Percentiles rank a stretch among this genome's conserved stretches.
phyloP scores from a whole-genome alignment of 2,113 vertebrate genomes.

The Nicator chloris region DNA sequence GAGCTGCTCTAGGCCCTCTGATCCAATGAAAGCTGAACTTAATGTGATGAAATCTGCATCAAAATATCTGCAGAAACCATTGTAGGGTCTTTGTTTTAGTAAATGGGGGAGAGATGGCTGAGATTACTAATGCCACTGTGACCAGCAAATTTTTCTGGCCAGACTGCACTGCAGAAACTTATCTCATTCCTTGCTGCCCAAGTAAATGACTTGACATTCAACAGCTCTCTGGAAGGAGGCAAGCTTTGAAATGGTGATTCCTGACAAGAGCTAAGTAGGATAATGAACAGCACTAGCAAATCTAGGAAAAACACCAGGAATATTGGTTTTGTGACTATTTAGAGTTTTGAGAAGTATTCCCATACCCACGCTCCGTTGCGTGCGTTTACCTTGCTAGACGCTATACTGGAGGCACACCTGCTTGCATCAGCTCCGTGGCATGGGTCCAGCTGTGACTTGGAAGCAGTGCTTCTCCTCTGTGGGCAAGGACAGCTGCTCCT shows the following conservation, averaged over 20 bases:
- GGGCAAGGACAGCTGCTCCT: neutral
- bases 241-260: neutral
- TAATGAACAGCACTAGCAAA: neutral
- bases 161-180: neutral
- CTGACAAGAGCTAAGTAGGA: neutral
- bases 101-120: neutral
- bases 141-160: neutral
- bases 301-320: neutral
- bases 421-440: neutral
- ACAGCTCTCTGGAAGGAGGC: neutral
- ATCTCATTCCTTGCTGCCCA: neutral
- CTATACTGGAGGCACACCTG: neutral
- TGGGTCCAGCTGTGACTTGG: neutral
- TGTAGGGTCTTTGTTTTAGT: neutral
- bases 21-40: neutral
- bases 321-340: neutral
- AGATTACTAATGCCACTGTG: neutral
- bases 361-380: accelerated
- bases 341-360: neutral
- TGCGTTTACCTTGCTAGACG: neutral
- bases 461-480: neutral
- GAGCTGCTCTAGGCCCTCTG: neutral
- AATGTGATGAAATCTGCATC: neutral
- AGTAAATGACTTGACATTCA: neutral
- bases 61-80: neutral